Base-by-base conservation (phyloP, 1,140 invertebrate species). In the Helicoverpa armigera region DNA sequence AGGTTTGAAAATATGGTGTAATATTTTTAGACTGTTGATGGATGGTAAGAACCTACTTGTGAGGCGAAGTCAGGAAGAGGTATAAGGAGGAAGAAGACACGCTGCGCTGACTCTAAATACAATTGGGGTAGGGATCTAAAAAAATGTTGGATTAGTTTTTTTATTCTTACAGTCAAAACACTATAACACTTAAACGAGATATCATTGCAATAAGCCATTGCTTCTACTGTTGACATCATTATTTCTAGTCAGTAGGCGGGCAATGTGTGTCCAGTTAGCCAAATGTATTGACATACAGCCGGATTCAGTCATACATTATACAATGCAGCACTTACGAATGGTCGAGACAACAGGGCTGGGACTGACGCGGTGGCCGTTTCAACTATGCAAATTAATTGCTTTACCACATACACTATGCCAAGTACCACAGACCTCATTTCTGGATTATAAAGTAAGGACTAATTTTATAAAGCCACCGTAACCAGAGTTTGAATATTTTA, bases 321-420 rank as follows among this genome's bases (percentile, higher is more conserved):
- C 73, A 76, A 76, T 76, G 48, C 56, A 5, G 53, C 53, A 76
- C 73, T 76, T 78, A 53, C 75, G 75, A 70, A 69, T 58, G 61
- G 65, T 58, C 29, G 74, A 81, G 79, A 86, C 80, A 82, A 80
- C 82, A 67, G 58, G 31, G 43, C 78, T 86, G 85, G 48, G 63
- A 35, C 54, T 83, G 85, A 86, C 83, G 78, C 53, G 80, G 50
- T 60, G 61, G 60, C 80, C 69, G 79, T 79, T 84, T 86, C 84
- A 87, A 82, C 80, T 84, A 82, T 87, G 82, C 83, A 87, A 87
- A 87, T 87, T 87, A 86, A 87, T 86, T 82, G 79, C 81, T 65
- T 14, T 79, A 60, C 81, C 84, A 76, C 83, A 85, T 77, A 63
- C 79, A 81, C 78, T 81, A 73, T 56, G 54, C 82, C 35, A 77